A percentile compares a stretch with the other conserved stretches of the same genome.
Conservation (phyloP, 2,113 vertebrate genomes). For the Zootoca vivipara region DNA sequence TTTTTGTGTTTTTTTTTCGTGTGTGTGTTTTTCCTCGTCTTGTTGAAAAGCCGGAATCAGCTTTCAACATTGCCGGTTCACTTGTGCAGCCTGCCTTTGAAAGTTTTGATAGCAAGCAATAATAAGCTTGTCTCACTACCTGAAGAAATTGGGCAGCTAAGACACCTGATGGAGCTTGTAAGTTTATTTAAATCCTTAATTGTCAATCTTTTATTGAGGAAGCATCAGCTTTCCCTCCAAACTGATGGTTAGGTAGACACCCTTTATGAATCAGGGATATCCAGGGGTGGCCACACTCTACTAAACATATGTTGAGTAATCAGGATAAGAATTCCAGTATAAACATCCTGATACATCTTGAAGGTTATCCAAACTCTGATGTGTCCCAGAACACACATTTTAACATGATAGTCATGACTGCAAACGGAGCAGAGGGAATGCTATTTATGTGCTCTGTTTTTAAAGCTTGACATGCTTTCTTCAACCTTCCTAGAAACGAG, state of each 20-base stretch:
- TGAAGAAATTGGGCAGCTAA: conserved; percentile 91
- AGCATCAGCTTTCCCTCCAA: neutral
- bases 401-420: neutral
- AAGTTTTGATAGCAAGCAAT: conserved; percentile 96
- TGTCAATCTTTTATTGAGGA: neutral
- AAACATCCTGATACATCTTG: neutral
- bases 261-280: neutral
- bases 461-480: neutral
- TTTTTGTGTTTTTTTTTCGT: conserved; percentile 20
- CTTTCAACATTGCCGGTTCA: conserved; percentile 88
- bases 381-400: neutral
- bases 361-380: neutral
- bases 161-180: conserved; percentile 93
- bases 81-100: conserved; percentile 90
- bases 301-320: neutral
- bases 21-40: conserved; percentile 25
- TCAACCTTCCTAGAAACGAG: neutral
- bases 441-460: neutral
- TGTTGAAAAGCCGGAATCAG: conserved; percentile 89
- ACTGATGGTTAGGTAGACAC: neutral
- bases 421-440: no score
- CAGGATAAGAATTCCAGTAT: neutral
- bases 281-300: neutral
- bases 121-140: conserved; percentile 95
- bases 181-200: conserved; percentile 60